These are phyloP conservation scores for Nemapogon koenigi DNA, from an alignment of 2,888 invertebrate genomes.

Conservation along the genomic window DNA sequence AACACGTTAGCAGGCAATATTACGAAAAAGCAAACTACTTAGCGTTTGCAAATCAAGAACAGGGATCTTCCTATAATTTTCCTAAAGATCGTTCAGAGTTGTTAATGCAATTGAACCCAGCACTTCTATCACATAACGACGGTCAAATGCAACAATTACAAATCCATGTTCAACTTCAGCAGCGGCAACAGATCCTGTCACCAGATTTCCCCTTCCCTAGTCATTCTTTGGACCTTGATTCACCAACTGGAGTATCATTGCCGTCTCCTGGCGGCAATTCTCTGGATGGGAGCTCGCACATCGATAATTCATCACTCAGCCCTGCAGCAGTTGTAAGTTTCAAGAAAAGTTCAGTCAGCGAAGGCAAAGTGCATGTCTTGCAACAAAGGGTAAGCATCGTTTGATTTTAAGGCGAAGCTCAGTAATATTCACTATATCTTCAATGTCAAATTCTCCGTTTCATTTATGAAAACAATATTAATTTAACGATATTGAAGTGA, in stretches of 20 bases:
- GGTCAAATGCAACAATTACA: slow-evolving; percentile 71
- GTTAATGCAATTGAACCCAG: slow-evolving; percentile 64
- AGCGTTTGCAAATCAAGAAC: slow-evolving; percentile 53
- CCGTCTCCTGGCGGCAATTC: slow-evolving; percentile 82
- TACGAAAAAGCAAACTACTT: slow-evolving; percentile 58
- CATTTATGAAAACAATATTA: slow-evolving; percentile 4
- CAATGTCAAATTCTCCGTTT: slow-evolving; percentile 31
- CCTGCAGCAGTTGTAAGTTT: slow-evolving; percentile 74
- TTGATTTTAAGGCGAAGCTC: slow-evolving; percentile 67
- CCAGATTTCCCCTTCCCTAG: slow-evolving; percentile 69
- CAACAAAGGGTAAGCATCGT: slow-evolving; percentile 87
- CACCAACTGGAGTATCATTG: slow-evolving; percentile 74
- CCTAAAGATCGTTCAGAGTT: slow-evolving; percentile 68
- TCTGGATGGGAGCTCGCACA: slow-evolving; percentile 68
- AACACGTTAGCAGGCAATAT: slow-evolving; percentile 71
- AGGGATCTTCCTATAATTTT: slow-evolving; percentile 65
- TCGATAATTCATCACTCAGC: slow-evolving; percentile 65
- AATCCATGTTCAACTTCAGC: slow-evolving; percentile 75
- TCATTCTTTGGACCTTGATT: slow-evolving; percentile 75
- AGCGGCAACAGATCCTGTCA: slow-evolving; percentile 67
- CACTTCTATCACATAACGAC: slow-evolving; percentile 58
- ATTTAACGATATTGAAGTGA: slow-evolving; percentile 36
- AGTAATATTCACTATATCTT: slow-evolving; percentile 37
- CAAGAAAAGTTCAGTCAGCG: slow-evolving; percentile 67
- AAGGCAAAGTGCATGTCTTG: slow-evolving; percentile 72